Percentiles rank a stretch among this genome's conserved stretches.
Conservation (phyloP, 2,888 invertebrate genomes). For the Macrosoma leucophasiata region DNA sequence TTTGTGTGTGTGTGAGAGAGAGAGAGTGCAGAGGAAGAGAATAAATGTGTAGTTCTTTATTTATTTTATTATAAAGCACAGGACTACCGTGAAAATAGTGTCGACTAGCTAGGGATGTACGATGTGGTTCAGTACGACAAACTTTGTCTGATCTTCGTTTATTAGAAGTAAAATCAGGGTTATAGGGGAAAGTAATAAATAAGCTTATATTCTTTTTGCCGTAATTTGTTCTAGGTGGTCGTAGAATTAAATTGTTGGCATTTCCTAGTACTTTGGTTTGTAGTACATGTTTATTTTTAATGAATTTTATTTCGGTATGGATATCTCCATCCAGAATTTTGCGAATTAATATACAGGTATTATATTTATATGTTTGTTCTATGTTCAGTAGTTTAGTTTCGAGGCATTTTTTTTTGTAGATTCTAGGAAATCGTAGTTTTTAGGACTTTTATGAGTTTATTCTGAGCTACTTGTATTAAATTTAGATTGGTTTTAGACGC, state of each 20-base stretch:
- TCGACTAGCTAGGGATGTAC: no score
- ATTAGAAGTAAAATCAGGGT: no score
- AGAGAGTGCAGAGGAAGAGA: no score
- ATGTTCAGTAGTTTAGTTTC: constrained; percentile 5
- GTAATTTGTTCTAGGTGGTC: constrained; percentile 1
- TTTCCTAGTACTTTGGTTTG: constrained; percentile 6
- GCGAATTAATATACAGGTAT: constrained; percentile 6
- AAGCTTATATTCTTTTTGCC: constrained; percentile 5
- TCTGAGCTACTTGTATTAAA: constrained; percentile 4
- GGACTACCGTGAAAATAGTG: no score
- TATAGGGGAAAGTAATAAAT: no score
- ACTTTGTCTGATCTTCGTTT: no score
- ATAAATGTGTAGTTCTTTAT: no score
- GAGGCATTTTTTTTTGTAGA: constrained; percentile 1
- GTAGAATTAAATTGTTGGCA: neutral
- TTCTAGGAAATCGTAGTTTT: constrained; percentile 1
- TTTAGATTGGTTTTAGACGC: neutral
- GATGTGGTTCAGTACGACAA: no score
- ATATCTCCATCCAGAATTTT: constrained; percentile 5
- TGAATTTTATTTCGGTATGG: constrained; percentile 5
- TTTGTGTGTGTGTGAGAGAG: no score
- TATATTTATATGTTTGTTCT: constrained; percentile 5
- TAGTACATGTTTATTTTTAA: neutral
- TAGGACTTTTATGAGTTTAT: constrained; percentile 6
- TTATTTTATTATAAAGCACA: no score